A percentile compares a stretch with the other conserved stretches of the same genome.
Conservation (phyloP, 2,888 invertebrate genomes). For the Sarcophaga carnaria region DNA sequence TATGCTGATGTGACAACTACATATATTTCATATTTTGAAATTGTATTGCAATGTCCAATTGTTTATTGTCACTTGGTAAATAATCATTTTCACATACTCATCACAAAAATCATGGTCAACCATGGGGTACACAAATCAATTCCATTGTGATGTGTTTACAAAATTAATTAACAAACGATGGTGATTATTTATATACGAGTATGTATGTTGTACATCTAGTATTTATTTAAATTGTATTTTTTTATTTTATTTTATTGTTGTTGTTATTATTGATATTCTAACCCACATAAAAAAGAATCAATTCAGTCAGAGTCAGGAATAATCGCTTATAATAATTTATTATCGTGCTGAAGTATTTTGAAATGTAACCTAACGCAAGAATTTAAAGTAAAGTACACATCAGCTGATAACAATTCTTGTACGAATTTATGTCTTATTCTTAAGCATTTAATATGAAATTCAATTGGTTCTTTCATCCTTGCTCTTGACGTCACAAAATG, state of each 20-base stretch:
- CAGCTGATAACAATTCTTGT: too few species aligned
- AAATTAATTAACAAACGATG: not conserved
- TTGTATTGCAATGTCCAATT: not conserved
- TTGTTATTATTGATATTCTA: not conserved
- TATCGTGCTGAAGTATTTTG: conserved; percentile 17
- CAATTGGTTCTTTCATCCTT: too few species aligned
- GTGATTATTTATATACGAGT: not conserved
- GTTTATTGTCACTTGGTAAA: not conserved
- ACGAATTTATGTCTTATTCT: too few species aligned
- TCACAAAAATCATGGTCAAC: not conserved
- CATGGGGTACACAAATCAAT: not conserved
- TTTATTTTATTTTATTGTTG: not conserved
- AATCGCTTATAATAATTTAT: conserved; percentile 18
- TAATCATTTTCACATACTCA: not conserved
- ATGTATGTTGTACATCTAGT: not conserved
- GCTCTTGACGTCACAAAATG: too few species aligned
- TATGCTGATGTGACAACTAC: too few species aligned
- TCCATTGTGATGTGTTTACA: not conserved
- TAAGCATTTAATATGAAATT: too few species aligned
- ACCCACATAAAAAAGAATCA: conserved; percentile 43
- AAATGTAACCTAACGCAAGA: not conserved
- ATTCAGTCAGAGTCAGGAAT: conserved; percentile 32
- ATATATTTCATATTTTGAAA: not conserved
- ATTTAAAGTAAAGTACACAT: too few species aligned
- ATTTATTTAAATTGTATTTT: not conserved